Evolutionary conservation across 2,797 vertebrate species (phyloP), one percentile per base, ranked within the genome.

Genomic region (Enteromius paludinosus): DNA sequence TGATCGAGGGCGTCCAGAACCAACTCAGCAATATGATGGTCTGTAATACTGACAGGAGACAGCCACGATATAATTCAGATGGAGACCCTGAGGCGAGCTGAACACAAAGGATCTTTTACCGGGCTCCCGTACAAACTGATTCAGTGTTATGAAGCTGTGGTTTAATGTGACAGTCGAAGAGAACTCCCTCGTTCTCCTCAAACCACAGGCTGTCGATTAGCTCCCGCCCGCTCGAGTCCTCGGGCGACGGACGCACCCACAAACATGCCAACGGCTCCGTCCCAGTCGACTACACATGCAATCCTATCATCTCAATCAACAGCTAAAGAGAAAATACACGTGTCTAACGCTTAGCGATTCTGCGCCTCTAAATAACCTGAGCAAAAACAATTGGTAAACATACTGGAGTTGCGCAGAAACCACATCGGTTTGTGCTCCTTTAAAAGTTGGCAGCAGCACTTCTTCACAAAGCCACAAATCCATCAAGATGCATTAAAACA

Each of bases 171-270:
- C 73, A 85, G 56, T 64, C 78, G 86, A 82, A 89, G 62, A 88
- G 79, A 86, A 88, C 87, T 85, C 90, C 87, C 87, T n/a, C 4
- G 90, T 92, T 83, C 35, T 83, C 85, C 78, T 80, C 65, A 87
- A 89, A 90, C 85, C 78, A 88, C 1, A 82, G 83, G 80, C 25
- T 85, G 89, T 93, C 91, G 89, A 87, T 92, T 88, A 93, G 84
- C 64, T 5, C 20, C 66, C 83, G 87, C 10, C 84, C 87, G 83
- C 82, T 89, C 47, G 86, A 86, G 49, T 89, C 92, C 87, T 62
- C 76, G 87, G 87, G 87, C 88, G 91, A 87, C 73, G 69, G 87
- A 84, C 81, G 87, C 86, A 86, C 88, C 73, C 85, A 85, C 23
- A 90, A 86, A 91, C 92, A 83, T 45, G 71, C 84, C 89, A 86